Percentiles rank a stretch among this genome's conserved stretches.
These are phyloP conservation scores for Sciurus niger DNA, from an alignment of 2,113 vertebrate species.

Conservation along the genomic window DNA sequence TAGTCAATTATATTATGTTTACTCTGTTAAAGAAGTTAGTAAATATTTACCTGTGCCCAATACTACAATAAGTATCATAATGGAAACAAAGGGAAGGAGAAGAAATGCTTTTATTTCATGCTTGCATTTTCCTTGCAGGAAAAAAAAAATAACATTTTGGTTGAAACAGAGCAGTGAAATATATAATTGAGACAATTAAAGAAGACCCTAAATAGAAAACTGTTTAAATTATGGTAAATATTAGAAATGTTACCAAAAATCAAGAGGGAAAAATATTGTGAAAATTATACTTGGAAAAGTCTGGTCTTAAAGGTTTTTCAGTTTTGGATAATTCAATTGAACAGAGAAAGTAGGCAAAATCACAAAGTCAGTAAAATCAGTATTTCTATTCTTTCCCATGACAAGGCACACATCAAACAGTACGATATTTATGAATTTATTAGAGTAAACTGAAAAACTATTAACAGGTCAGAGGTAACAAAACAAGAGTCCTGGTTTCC, in stretches of 20 bases:
- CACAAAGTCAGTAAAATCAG: not conserved
- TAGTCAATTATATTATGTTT: not conserved
- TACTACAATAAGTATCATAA: not conserved
- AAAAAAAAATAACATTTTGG: not conserved
- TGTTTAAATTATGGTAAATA: not conserved
- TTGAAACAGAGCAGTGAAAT: not conserved
- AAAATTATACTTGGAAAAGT: not conserved
- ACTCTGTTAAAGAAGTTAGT: not conserved
- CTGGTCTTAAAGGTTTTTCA: not conserved
- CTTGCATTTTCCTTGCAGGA: not conserved
- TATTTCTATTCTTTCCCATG: not conserved
- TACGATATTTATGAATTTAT: not conserved
- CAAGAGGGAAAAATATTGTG: not conserved
- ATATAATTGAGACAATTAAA: not conserved
- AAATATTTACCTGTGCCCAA: not conserved
- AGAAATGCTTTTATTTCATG: not conserved
- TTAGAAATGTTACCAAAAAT: not conserved
- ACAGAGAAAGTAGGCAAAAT: not conserved
- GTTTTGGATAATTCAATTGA: not conserved
- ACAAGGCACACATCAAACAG: fast-evolving
- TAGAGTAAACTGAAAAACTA: not conserved
- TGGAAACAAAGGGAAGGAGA: not conserved
- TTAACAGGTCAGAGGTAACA: not conserved
- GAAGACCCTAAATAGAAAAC: not conserved
- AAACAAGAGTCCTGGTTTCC: not conserved